Evolutionary conservation across 1,140 invertebrate species (phyloP).

Genomic region (Aphelenchoides besseyi): DNA sequence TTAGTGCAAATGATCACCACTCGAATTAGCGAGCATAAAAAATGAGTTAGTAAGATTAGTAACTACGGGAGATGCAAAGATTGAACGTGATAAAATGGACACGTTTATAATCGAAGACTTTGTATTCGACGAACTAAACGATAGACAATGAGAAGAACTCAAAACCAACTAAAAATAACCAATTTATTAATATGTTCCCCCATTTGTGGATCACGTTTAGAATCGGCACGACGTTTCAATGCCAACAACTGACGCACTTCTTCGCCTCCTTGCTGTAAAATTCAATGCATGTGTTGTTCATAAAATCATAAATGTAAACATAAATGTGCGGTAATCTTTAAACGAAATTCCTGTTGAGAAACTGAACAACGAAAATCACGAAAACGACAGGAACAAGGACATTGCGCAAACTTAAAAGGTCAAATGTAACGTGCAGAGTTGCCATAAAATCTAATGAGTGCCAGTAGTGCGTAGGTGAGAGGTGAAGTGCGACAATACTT

Average conservation of each 20-base stretch:
- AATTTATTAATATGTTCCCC: conserved; percentile 50
- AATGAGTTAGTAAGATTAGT: not conserved
- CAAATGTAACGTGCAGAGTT: not conserved
- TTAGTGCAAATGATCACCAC: not conserved
- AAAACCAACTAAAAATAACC: conserved; percentile 30
- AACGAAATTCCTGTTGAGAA: no score
- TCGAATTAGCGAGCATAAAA: not conserved
- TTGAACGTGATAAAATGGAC: conserved; percentile 7
- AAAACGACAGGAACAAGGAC: conserved; percentile 26
- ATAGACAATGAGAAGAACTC: conserved; percentile 15
- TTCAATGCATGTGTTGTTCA: no score
- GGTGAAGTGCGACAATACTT: conserved; percentile 19
- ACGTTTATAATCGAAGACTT: conserved; percentile 15
- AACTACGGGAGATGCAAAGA: no score
- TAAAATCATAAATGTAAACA: not conserved
- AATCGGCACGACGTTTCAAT: conserved; percentile 29
- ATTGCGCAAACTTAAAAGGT: not conserved
- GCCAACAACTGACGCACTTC: conserved; percentile 41
- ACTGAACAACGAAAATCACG: conserved; percentile 2
- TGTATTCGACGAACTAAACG: conserved; percentile 11
- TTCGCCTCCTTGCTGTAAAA: conserved; percentile 44
- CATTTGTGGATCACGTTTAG: conserved; percentile 29
- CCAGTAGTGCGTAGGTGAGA: conserved; percentile 23
- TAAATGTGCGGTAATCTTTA: no score
- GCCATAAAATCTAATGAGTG: conserved; percentile 16